Base-by-base conservation (phyloP, 2,888 invertebrate genomes). In the Ganaspis brasiliensis region DNA sequence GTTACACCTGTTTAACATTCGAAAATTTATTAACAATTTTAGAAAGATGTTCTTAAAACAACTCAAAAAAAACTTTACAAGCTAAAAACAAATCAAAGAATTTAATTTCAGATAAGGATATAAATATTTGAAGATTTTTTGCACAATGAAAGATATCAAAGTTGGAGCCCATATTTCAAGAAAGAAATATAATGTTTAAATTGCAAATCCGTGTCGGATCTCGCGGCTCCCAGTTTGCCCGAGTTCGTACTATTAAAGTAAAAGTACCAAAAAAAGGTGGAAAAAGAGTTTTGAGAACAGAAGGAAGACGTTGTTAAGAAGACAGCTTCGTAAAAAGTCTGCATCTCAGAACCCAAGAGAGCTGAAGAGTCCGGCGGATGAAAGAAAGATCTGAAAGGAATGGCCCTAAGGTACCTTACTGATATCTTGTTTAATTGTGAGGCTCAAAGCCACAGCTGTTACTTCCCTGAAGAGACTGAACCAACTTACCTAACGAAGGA, bases 391-490 rank as follows among this genome's bases (percentile, higher is more conserved):
- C 70, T 76, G 76, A 76, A 76, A 79, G 73, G 75, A 76, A 76
- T 73, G 74, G 78, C 75, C 75, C 75, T 74, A 61, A 75, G 80
- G 72, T 73, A 80, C 55, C 76, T 70, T 76, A 76, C 85, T 82
- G 85, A 87, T 87, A 86, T 84, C 85, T 86, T 85, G 84, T 87
- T 87, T 86, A 87, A 87, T 87, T 87, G 86, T 86, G 81, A 79
- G 81, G 77, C 72, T 73, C 31, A 19, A 56, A 73, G 37, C n/a
- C 35, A 45, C 12, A 74, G 12, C 52, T 57, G 31, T 35, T 45
- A 24, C 35, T 61, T 40, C 8, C 21, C 49, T 40, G 45, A 2
- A 72, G 56, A 72, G 24, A n/a, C 40, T 37, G 21, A 52, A 24
- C 14, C n/a, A 14, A 56, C 16, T 56, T 16, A 35, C 9, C 52